These are phyloP conservation scores for Parapsyche elsis DNA, from an alignment of 1,140 invertebrate species.

Conservation along the genomic window DNA sequence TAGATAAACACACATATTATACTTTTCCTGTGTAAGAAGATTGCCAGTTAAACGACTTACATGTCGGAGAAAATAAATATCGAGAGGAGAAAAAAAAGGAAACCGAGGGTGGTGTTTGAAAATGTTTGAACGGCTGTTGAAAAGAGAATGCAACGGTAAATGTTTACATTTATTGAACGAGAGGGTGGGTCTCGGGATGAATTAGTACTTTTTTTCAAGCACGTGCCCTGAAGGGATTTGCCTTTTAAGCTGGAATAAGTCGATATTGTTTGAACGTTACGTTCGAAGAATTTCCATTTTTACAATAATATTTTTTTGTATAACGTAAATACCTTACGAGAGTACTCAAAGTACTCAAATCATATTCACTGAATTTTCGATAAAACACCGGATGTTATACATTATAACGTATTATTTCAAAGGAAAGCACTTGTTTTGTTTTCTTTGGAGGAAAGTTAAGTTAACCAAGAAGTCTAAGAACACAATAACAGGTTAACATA, in stretches of 20 bases:
- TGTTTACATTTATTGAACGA: conserved; percentile 18
- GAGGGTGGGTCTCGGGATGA: background rate
- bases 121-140: conserved; percentile 13
- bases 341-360: too few species aligned
- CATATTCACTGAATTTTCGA: too few species aligned
- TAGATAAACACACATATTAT: background rate
- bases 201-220: background rate
- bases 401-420: too few species aligned
- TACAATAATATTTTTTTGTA: too few species aligned
- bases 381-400: too few species aligned
- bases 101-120: background rate
- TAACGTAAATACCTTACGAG: too few species aligned
- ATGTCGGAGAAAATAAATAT: too few species aligned
- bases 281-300: background rate
- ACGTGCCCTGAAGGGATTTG: conserved; percentile 18
- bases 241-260: conserved; percentile 20
- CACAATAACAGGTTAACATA: too few species aligned
- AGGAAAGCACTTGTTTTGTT: too few species aligned
- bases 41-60: too few species aligned
- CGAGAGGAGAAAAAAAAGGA: background rate
- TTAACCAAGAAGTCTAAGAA: too few species aligned
- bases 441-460: too few species aligned
- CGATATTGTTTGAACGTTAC: background rate
- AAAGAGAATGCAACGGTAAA: conserved; percentile 27
- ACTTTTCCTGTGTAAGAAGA: background rate